phyloP scores from a whole-genome alignment of 2,888 invertebrate species.

The Drosophila lutescens region DNA sequence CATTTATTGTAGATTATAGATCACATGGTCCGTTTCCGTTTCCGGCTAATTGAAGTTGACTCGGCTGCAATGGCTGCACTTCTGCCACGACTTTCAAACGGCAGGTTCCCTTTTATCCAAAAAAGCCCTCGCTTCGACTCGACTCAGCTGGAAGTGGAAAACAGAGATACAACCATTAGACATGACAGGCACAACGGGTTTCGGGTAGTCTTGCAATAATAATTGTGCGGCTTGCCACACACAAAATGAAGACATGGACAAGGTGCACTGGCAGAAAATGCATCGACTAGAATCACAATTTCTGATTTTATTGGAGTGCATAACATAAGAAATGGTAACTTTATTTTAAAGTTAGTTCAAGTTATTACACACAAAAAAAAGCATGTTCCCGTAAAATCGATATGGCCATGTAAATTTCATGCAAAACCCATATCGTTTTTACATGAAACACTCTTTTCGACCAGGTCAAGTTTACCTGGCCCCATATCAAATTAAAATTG shows the following conservation, averaged over 20 bases:
- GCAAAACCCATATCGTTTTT: too few species aligned
- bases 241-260: conserved; percentile 7
- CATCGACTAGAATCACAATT: too few species aligned
- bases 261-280: neutral
- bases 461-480: too few species aligned
- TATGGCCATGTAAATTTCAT: too few species aligned
- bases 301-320: too few species aligned
- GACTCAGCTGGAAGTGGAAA: conserved; percentile 20
- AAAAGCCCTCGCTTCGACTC: conserved; percentile 13
- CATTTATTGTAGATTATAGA: conserved; percentile 42
- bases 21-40: conserved; percentile 33
- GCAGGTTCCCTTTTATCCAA: conserved; percentile 12
- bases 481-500: too few species aligned
- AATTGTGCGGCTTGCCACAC: conserved; percentile 24
- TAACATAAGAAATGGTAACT: too few species aligned
- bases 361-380: too few species aligned
- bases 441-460: too few species aligned
- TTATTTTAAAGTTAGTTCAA: too few species aligned
- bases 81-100: conserved; percentile 4
- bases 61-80: conserved; percentile 12
- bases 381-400: too few species aligned
- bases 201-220: conserved; percentile 24
- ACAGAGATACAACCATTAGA: conserved; percentile 29
- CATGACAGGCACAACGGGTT: conserved; percentile 22
- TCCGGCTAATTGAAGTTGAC: conserved; percentile 26